Evolutionary conservation across 1,140 invertebrate genomes (phyloP).

Genomic region (Kradibia gibbosae): DNA sequence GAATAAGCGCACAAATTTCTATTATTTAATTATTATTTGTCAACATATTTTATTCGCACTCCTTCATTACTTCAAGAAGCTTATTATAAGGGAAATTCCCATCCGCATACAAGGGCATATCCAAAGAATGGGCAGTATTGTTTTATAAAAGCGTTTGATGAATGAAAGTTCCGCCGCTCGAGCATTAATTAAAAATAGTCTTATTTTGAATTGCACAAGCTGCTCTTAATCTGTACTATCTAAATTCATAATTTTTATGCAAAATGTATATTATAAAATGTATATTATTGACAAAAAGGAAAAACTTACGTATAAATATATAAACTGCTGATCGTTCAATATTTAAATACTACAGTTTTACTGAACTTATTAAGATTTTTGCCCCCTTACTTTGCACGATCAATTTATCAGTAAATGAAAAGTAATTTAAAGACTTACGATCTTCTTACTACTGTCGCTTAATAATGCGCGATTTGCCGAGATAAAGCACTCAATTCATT

Average conservation of each 20-base stretch:
- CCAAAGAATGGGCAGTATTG: background rate
- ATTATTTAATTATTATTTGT: conserved; percentile 10
- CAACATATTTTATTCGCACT: background rate
- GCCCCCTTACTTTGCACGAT: background rate
- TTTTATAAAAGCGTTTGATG: background rate
- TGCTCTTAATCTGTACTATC: conserved; percentile 2
- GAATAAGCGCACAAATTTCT: background rate
- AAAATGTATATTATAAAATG: background rate
- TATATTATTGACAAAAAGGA: too few relatives aligned
- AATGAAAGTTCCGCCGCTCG: background rate
- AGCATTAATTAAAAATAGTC: conserved; percentile 13
- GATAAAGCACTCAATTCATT: background rate
- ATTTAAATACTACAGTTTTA: background rate
- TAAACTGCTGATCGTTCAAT: background rate
- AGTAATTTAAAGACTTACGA: background rate
- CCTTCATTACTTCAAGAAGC: too few relatives aligned
- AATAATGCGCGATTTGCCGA: background rate
- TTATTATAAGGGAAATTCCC: too few relatives aligned
- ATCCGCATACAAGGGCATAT: background rate
- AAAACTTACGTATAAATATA: too few relatives aligned
- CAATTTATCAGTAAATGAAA: background rate
- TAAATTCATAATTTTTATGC: background rate
- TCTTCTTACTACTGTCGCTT: background rate
- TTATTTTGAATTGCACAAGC: background rate
- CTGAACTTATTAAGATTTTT: background rate